Percentiles rank a stretch among this genome's conserved stretches.
Evolutionary conservation across 2,797 vertebrate species (phyloP).

Genomic region (Anniella stebbinsi): DNA sequence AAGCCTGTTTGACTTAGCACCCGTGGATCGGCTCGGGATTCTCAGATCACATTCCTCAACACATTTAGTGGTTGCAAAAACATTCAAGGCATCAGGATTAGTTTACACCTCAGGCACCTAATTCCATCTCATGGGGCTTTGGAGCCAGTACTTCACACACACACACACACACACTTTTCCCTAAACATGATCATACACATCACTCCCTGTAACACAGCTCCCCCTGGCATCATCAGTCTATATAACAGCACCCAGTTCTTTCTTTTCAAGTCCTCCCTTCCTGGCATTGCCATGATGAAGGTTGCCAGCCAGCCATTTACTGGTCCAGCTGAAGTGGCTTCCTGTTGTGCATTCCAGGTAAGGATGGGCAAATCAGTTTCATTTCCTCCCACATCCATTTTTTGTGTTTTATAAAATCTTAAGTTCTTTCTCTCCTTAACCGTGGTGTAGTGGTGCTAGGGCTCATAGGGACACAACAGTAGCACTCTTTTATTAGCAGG

Average conservation of each 20-base stretch:
- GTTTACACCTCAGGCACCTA: background rate
- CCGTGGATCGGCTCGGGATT: background rate
- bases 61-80: slow-evolving; percentile 12
- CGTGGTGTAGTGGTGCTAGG: too few relatives aligned
- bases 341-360: background rate
- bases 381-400: too few relatives aligned
- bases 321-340: background rate
- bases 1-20: background rate
- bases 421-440: too few relatives aligned
- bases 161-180: background rate
- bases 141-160: background rate
- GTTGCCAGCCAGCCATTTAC: background rate
- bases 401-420: too few relatives aligned
- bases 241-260: background rate
- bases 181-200: background rate
- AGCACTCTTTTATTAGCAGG: too few relatives aligned
- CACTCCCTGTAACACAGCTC: background rate
- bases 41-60: slow-evolving; percentile 12
- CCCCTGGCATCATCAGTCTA: background rate
- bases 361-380: too few relatives aligned
- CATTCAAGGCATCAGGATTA: background rate
- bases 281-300: background rate
- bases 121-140: background rate
- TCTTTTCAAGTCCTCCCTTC: background rate
- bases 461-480: too few relatives aligned